Evolutionary conservation across 2,113 vertebrate species (phyloP).

Genomic region (Collichthys lucidus): DNA sequence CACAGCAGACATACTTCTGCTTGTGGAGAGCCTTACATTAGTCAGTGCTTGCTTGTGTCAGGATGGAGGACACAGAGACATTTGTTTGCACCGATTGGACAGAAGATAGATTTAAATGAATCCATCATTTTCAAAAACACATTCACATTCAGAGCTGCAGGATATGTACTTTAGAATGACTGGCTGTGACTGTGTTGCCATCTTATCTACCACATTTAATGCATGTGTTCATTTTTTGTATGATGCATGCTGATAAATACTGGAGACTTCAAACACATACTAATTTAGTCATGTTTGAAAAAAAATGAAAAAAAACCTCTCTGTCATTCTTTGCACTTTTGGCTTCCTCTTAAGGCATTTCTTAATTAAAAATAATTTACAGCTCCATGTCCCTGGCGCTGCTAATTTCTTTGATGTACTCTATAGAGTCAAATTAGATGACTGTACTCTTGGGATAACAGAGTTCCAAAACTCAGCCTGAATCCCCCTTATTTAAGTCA

Average conservation of each 20-base stretch:
- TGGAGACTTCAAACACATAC: conserved; percentile 8
- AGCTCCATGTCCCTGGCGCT: conserved; percentile 3
- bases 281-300: neutral
- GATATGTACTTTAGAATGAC: neutral
- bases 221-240: neutral
- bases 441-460: conserved; percentile 7
- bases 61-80: neutral
- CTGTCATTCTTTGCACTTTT: conserved; percentile 24
- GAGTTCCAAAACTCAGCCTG: neutral
- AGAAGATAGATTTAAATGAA: neutral
- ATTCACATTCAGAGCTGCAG: neutral
- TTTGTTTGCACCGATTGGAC: neutral
- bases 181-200: neutral
- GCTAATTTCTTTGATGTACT: conserved; percentile 50
- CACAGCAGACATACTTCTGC: conserved; percentile 14
- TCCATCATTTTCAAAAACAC: neutral
- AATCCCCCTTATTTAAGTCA: neutral
- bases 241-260: neutral
- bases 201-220: neutral
- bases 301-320: neutral
- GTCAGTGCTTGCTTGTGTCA: conserved; percentile 12
- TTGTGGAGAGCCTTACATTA: conserved; percentile 13
- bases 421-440: conserved; percentile 35
- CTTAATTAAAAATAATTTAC: conserved; percentile 40
- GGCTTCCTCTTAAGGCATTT: conserved; percentile 25